A percentile compares a stretch with the other conserved stretches of the same genome.
These are phyloP conservation scores for Athalia cordata DNA, from an alignment of 2,888 invertebrate genomes.

Conservation along the genomic window DNA sequence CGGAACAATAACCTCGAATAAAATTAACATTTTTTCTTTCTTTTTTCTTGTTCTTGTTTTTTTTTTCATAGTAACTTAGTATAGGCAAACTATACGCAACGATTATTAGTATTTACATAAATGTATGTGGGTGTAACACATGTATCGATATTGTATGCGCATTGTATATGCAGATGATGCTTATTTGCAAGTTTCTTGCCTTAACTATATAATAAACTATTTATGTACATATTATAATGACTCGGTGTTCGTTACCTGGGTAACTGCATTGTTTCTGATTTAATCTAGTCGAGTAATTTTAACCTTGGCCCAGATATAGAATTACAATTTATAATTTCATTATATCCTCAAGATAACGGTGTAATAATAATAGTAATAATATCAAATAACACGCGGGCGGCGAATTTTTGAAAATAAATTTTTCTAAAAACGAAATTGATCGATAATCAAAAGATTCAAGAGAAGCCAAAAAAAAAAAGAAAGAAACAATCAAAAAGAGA, in stretches of 20 bases:
- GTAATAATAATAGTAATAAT: not conserved
- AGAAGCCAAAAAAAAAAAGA: too few species aligned
- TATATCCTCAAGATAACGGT: not conserved
- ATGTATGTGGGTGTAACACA: not conserved
- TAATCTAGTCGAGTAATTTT: constrained; percentile 39
- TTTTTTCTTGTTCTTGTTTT: too few species aligned
- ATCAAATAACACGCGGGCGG: too few species aligned
- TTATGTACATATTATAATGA: not conserved
- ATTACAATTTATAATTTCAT: constrained; percentile 3
- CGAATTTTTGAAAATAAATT: too few species aligned
- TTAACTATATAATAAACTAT: too few species aligned
- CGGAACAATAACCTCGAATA: constrained; percentile 40
- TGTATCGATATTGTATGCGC: too few species aligned
- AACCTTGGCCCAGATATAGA: constrained; percentile 37
- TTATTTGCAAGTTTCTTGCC: too few species aligned
- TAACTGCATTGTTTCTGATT: not conserved
- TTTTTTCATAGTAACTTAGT: not conserved
- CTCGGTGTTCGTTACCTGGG: not conserved
- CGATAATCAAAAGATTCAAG: too few species aligned
- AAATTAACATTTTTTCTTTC: constrained; percentile 26
- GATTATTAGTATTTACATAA: constrained; percentile 14
- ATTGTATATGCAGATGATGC: too few species aligned
- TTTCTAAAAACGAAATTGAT: too few species aligned
- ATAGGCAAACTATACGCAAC: constrained; percentile 14
- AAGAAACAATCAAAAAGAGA: too few species aligned